Conservation (phyloP, 1,140 invertebrate species). For the Archivesica marissinica region DNA sequence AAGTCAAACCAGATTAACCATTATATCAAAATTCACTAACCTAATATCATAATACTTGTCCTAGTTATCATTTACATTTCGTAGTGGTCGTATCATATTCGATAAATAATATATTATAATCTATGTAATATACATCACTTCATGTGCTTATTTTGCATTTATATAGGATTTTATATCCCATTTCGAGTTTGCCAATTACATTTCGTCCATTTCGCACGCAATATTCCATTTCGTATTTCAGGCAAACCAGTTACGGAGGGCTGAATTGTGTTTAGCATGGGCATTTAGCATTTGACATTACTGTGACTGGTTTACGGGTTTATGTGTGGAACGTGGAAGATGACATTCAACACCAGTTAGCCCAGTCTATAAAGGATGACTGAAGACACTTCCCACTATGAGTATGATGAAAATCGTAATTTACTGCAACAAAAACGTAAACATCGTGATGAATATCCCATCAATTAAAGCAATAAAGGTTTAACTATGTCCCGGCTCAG, state of each 20-base stretch:
- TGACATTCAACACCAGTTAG: neutral
- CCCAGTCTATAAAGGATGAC: conserved; percentile 47
- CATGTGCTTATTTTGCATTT: too few species aligned
- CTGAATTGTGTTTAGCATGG: neutral
- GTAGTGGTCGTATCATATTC: too few species aligned
- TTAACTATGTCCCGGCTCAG: conserved; percentile 33
- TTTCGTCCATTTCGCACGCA: neutral
- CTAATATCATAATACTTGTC: too few species aligned
- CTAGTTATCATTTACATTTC: too few species aligned
- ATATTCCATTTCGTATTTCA: neutral
- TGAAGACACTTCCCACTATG: conserved; percentile 53
- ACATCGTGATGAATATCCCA: neutral
- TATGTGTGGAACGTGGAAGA: neutral
- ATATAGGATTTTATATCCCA: too few species aligned
- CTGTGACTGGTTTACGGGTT: conserved; percentile 14
- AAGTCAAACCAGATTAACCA: too few species aligned
- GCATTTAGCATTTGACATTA: conserved; percentile 17
- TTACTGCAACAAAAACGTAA: neutral
- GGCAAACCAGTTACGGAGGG: neutral
- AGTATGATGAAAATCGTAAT: neutral
- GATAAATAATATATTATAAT: too few species aligned
- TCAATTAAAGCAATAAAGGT: neutral
- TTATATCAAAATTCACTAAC: too few species aligned
- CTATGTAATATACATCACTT: too few species aligned
- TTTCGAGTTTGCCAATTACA: neutral